Conservation (phyloP, 2,113 vertebrate species). For the Odocoileus hemionus region DNA sequence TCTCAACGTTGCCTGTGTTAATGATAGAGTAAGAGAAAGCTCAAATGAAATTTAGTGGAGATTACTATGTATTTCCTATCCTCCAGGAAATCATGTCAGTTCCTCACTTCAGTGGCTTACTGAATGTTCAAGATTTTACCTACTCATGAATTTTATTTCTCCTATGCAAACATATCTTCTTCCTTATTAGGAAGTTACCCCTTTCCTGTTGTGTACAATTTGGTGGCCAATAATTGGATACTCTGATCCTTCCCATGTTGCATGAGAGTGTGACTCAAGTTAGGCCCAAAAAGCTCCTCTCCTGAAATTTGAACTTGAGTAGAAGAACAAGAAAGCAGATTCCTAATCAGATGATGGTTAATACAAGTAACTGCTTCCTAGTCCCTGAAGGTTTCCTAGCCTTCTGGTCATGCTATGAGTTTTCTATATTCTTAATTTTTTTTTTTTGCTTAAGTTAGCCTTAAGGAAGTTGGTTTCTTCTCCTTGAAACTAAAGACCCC, state of each 20-base stretch:
- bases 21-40: background rate
- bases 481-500: background rate
- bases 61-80: background rate
- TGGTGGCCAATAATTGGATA: background rate
- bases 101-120: background rate
- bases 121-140: background rate
- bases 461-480: background rate
- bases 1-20: slow-evolving; percentile 33
- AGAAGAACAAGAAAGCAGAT: background rate
- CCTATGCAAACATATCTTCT: background rate
- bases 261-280: background rate
- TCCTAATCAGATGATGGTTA: background rate
- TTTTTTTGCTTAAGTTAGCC: background rate
- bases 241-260: background rate
- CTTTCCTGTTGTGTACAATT: background rate
- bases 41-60: background rate
- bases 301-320: background rate
- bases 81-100: background rate
- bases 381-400: background rate
- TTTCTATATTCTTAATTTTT: background rate
- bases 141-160: background rate
- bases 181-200: background rate
- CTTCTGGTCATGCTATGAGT: background rate
- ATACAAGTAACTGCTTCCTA: background rate
- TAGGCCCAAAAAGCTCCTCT: background rate